These are phyloP conservation scores for Bovichtus diacanthus DNA, from an alignment of 2,797 vertebrate species.

Conservation along the genomic window DNA sequence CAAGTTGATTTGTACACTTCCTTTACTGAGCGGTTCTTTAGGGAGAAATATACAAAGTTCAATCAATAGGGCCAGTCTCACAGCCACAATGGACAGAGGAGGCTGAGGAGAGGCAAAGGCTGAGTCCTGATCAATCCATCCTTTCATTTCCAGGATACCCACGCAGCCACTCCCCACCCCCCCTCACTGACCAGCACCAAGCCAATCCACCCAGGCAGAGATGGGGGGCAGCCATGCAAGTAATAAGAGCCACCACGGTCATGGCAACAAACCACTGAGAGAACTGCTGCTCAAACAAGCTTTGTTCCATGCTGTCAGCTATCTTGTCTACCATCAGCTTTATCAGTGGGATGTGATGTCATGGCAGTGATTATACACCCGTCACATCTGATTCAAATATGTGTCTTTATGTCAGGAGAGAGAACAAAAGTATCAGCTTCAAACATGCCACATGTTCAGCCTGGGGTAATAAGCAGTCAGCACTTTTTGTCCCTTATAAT, in stretches of 20 bases:
- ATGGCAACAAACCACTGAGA: constrained; percentile 70
- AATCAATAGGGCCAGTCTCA: constrained; percentile 86
- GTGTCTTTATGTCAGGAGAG: constrained; percentile 61
- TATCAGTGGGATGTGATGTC: constrained; percentile 80
- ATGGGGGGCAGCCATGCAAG: constrained; percentile 73
- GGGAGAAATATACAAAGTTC: constrained; percentile 69
- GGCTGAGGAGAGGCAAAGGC: constrained; percentile 79
- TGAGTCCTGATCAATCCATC: constrained; percentile 84
- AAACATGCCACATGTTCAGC: constrained; percentile 69
- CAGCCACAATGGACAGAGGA: constrained; percentile 86
- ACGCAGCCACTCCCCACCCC: constrained; percentile 25
- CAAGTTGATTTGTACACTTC: constrained; percentile 60
- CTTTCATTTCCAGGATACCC: constrained; percentile 84
- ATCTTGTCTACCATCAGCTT: constrained; percentile 78
- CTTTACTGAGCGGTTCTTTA: constrained; percentile 59
- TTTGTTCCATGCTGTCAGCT: constrained; percentile 79
- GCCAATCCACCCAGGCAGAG: constrained; percentile 73
- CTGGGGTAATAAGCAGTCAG: constrained; percentile 72
- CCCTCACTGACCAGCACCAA: constrained; percentile 75
- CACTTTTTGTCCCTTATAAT: constrained; percentile 67
- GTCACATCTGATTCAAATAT: constrained; percentile 73
- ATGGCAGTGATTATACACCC: constrained; percentile 74
- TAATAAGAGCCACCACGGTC: constrained; percentile 75
- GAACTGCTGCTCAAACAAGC: constrained; percentile 79
- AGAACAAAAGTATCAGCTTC: constrained; percentile 70